Percentiles rank a stretch among this genome's conserved stretches.
Conservation (phyloP, 2,888 invertebrate genomes). For the Dascillus cervinus region DNA sequence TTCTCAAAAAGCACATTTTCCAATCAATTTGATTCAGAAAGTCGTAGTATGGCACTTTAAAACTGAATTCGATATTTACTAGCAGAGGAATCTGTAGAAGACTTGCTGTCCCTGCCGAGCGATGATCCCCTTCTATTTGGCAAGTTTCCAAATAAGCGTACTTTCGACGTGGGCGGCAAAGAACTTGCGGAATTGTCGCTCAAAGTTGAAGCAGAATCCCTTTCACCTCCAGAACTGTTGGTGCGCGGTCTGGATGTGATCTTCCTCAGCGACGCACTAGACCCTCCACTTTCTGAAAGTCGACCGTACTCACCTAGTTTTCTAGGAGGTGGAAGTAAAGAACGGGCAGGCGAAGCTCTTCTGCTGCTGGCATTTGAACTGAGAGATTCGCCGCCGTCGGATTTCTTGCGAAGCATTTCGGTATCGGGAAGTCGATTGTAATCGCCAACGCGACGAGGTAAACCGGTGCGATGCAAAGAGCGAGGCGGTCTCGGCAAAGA, state of each 20-base stretch:
- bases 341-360: conserved; percentile 43
- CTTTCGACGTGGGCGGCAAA: conserved; percentile 56
- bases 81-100: conserved; percentile 44
- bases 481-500: conserved; percentile 66
- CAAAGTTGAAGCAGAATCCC: conserved; percentile 48
- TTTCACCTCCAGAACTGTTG: conserved; percentile 42
- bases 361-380: conserved; percentile 40
- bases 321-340: conserved; percentile 47
- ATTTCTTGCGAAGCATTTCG: conserved; percentile 41
- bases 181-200: conserved; percentile 50
- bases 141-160: conserved; percentile 40
- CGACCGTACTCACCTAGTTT: conserved; percentile 53
- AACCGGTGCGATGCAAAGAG: conserved; percentile 42
- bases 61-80: conserved; percentile 71
- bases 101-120: conserved; percentile 47
- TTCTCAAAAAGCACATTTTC: too few relatives aligned
- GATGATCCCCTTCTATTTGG: conserved; percentile 49
- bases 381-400: conserved; percentile 36
- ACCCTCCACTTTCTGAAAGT: conserved; percentile 46
- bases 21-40: too few relatives aligned
- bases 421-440: conserved; percentile 56
- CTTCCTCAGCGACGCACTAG: conserved; percentile 33
- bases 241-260: conserved; percentile 36
- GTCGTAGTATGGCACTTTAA: too few relatives aligned
- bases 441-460: conserved; percentile 49